Evolutionary conservation across 2,888 invertebrate genomes (phyloP), one percentile per base, ranked within the genome.

Genomic region (Conops quadrifasciatus): DNA sequence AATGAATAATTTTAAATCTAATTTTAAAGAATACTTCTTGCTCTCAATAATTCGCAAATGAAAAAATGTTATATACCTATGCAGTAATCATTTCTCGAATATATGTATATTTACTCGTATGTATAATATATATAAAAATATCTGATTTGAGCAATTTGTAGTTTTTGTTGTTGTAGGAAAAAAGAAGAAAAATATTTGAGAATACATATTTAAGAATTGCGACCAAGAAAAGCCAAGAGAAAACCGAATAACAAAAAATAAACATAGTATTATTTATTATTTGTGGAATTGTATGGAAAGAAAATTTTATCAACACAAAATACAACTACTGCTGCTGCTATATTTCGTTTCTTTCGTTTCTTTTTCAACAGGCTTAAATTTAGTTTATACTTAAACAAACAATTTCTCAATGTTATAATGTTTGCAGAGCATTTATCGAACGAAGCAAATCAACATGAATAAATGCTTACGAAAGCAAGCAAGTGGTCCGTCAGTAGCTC

Each of bases 1-100:
- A 62, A 62, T 21, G 24, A 60, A 47, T 68, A 51, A 68, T 60
- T 67, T 67, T 68, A 68, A 66, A 66, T 56, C 26, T 49, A 49
- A 64, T 45, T 47, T 36, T 56, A 66, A 67, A 67, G 58, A 67
- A 67, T 58, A 58, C 43, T 66, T 65, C 47, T 66, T 53, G 19
- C 53, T 66, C 56, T 67, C 58, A 26, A 36, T 24, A 24, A 58
- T 58, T 58, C 11, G 58, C 28, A 16, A 26, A 24, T 26, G 24
- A 58, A 26, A 16, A 58, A 28, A 36, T 36, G 4, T 36, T 9
- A 9, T 36, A 36, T 36, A 36, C 0, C 24, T 58, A 24, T 11
- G 24, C 16, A 26, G 58, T 24, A 58, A 58, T 58, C 13, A 58
- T 28, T 28, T 24, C 2, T 58, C 11, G 58, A 4, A n/a, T 49